A percentile compares a stretch with the other conserved stretches of the same genome.
phyloP scores from a whole-genome alignment of 92 coral and sea anemone genomes.

The Montipora capitata region DNA sequence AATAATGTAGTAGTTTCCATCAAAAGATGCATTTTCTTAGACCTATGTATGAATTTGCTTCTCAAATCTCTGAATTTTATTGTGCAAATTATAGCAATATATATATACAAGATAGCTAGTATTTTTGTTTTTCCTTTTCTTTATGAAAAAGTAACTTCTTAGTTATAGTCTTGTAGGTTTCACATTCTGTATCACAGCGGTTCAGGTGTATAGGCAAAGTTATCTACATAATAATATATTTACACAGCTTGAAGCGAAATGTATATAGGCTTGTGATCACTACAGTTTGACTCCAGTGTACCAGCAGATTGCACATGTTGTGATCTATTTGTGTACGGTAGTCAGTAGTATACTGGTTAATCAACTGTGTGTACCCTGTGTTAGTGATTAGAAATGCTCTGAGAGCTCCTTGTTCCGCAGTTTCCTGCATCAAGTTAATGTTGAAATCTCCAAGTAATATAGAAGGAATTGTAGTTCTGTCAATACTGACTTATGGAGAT shows the following conservation, averaged over 20 bases:
- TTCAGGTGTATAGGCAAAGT: too few species aligned
- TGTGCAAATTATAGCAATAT: too few species aligned
- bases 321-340: conserved; percentile 75
- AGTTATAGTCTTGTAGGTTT: too few species aligned
- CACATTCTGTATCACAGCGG: too few species aligned
- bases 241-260: background rate
- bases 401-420: conserved; percentile 48
- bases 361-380: conserved; percentile 72
- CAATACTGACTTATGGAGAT: conserved; percentile 52
- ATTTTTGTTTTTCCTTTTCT: too few species aligned
- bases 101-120: too few species aligned
- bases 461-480: conserved; percentile 37
- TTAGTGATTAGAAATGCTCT: conserved; percentile 33
- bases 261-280: conserved; percentile 76
- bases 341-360: conserved; percentile 72
- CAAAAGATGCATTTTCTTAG: too few species aligned
- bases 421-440: conserved; percentile 44
- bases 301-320: conserved; percentile 60
- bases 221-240: too few species aligned
- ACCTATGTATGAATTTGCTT: too few species aligned
- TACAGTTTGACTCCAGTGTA: conserved; percentile 70
- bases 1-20: too few species aligned
- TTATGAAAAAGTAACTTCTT: too few species aligned
- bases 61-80: too few species aligned
- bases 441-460: conserved; percentile 72